Base-by-base conservation (phyloP, 2,113 vertebrate species). In the Gambusia holbrooki region DNA sequence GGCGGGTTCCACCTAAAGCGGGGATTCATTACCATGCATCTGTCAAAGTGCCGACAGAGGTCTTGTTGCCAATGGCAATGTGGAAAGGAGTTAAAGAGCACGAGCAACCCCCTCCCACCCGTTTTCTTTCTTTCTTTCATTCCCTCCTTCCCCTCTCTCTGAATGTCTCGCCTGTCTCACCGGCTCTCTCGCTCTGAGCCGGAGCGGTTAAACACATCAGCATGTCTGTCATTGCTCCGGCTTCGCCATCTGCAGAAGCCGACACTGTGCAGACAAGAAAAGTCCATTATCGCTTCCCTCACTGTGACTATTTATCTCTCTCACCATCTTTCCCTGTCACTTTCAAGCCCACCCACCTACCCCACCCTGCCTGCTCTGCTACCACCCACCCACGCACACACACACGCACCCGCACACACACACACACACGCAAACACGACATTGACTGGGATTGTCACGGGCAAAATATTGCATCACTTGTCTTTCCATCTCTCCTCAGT, bases 251-350 rank as follows among this genome's bases (percentile, higher is more conserved):
- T 85, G 84, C 67, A 85, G 74, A 89, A 61, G 45, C 42, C 71
- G 73, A 85, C 77, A 84, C 82, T n/a, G 83, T 72, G 74, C 82
- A 90, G 91, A 94, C 94, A 94, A 92, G 92, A 84, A 92, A 93
- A 94, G 88, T 91, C 90, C 92, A 94, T 93, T 93, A 94, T 92
- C 87, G 75, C 93, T 87, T 85, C 82, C 79, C 74, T 90, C 85
- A 70, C 67, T 86, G 86, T 71, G 83, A 86, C 82, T 90, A 85
- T 89, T 89, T 90, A 88, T 89, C 82, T 88, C 85, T 75, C 84
- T 78, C 77, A 69, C 88, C 63, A 80, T 87, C 86, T 82, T 71
- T 9, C 67, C 77, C 76, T 80, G 83, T 86, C 87, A 85, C 89
- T 86, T 66, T 69, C 71, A 74, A 82, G 83, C 68, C 65, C 81